Base-by-base conservation (phyloP, 2,797 vertebrate genomes). In the Capromys pilorides region DNA sequence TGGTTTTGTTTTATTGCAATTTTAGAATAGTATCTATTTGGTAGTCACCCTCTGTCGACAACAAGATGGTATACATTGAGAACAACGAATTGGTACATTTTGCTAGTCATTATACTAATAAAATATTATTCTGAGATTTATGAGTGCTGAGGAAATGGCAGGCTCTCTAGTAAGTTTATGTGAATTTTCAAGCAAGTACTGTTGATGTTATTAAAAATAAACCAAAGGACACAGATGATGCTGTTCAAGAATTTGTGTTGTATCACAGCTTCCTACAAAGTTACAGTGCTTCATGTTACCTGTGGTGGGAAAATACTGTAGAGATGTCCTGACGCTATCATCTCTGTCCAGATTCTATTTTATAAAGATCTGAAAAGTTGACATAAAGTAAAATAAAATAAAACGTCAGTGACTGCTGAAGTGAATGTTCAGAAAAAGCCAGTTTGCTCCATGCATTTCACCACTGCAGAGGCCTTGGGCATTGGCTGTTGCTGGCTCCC, bases 51-150 rank as follows among this genome's bases (percentile, higher is more conserved):
- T 67, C 62, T 86, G 33, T 59, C 62, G 64, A 26, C 36, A 75
- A 75, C 31, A 89, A 88, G 94, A 86, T 89, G 7, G 8, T 86
- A 14, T 41, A 81, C 84, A 26, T 26, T 69, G 41, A 67, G 62
- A 86, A 45, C 49, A 89, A 51, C 51, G 31, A 83, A 75, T 39
- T 91, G 26, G 67, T 88, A 49, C 51, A 67, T 80, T 94, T 94
- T 84, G 57, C 41, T 83, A 83, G 10, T 84, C 64, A 11, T 85
- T 71, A 51, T 4, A 26, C 36, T 57, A 59, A 39, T n/a, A n/a
- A n/a, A n/a, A n/a, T 81, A 21, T 90, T 62, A 41, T 54, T 91
- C 49, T 86, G 13, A 89, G 49, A 80, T 31, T 71, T 79, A 54
- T 2, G 73, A 49, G 36, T 13, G 6, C 73, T 75, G 1, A n/a